These are phyloP conservation scores for Hydropotes inermis DNA, from an alignment of 2,113 vertebrate genomes.

Conservation along the genomic window DNA sequence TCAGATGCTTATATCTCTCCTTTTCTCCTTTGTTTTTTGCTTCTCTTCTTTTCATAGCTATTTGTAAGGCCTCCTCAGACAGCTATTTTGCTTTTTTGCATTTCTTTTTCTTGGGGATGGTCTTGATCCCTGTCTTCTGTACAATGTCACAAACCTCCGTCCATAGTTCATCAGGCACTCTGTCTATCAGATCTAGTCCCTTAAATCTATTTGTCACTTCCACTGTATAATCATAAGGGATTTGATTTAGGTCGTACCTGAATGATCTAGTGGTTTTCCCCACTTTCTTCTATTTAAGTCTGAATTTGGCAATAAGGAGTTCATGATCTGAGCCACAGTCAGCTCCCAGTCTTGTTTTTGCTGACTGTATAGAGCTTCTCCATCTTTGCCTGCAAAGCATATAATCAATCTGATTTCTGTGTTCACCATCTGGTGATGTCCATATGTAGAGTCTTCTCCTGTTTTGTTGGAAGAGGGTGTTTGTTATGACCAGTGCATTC, in stretches of 20 bases:
- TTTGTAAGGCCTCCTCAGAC: background rate
- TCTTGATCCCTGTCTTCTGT: background rate
- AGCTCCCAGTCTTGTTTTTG: background rate
- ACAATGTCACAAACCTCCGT: accelerated
- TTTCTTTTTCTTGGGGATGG: background rate
- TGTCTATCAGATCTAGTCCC: background rate
- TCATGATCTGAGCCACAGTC: background rate
- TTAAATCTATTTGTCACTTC: background rate
- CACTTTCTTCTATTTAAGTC: background rate
- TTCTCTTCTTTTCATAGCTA: background rate
- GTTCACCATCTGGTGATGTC: background rate
- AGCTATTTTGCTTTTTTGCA: background rate
- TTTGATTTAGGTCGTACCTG: background rate
- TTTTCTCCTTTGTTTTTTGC: background rate
- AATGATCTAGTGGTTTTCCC: background rate
- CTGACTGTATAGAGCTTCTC: background rate
- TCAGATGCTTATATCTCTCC: background rate
- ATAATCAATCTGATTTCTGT: background rate
- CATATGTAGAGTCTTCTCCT: background rate
- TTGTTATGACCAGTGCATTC: background rate
- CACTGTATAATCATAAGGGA: background rate
- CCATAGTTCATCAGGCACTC: background rate
- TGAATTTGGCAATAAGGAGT: background rate
- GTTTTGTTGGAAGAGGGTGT: background rate
- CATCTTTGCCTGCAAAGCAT: background rate